A percentile compares a stretch with the other conserved stretches of the same genome.
Conservation (phyloP, 2,888 invertebrate genomes). For the Hedya salicella region DNA sequence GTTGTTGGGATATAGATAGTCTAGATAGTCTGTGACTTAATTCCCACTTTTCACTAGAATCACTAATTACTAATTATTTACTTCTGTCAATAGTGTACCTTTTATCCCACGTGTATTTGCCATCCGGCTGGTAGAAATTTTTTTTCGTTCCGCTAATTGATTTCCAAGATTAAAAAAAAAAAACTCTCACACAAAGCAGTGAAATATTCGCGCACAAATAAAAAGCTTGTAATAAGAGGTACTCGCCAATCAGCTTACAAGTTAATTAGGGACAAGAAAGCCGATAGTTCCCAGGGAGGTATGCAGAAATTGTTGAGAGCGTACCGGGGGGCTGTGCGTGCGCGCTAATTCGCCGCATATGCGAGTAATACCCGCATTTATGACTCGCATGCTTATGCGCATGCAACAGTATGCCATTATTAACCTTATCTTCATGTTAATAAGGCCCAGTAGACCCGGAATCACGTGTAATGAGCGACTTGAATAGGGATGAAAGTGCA, state of each 20-base stretch:
- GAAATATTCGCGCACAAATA: slow-evolving; percentile 14
- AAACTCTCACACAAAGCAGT: slow-evolving; percentile 2
- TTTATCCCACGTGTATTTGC: too few species aligned
- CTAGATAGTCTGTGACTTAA: too few species aligned
- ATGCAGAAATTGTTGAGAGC: slow-evolving; percentile 84
- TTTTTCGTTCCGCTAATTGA: too few species aligned
- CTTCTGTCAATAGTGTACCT: too few species aligned
- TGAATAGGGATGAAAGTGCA: slow-evolving; percentile 40
- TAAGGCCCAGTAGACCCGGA: slow-evolving; percentile 10
- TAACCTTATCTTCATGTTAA: slow-evolving; percentile 22
- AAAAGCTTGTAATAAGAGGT: slow-evolving; percentile 15
- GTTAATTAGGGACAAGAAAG: slow-evolving; percentile 68
- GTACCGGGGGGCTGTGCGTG: slow-evolving; percentile 69
- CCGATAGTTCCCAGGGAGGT: slow-evolving; percentile 77
- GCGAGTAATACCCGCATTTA: slow-evolving; percentile 77
- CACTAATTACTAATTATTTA: too few species aligned
- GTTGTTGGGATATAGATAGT: too few species aligned
- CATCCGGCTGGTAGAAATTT: too few species aligned
- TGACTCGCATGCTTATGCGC: slow-evolving; percentile 44
- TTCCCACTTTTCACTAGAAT: too few species aligned
- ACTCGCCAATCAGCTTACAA: slow-evolving; percentile 61
- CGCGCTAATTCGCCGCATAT: slow-evolving; percentile 67
- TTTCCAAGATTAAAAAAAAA: not conserved
- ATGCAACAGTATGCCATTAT: slow-evolving; percentile 19
- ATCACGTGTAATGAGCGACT: slow-evolving; percentile 28